Conservation (phyloP, 2,113 vertebrate species). For the Pollimyrus isidori region DNA sequence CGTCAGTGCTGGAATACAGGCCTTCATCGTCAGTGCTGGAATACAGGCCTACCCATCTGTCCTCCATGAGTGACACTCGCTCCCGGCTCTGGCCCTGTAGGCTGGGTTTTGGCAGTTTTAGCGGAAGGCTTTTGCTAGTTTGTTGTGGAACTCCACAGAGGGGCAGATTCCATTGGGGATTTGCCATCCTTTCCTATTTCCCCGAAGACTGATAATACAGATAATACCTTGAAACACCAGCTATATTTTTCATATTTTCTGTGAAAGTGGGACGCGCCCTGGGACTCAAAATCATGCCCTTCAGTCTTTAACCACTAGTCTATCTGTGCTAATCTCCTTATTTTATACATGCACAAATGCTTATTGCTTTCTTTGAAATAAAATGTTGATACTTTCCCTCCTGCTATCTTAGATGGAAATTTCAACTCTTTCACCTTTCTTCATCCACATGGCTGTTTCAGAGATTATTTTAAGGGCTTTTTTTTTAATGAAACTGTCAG, state of each 20-base stretch:
- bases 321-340: not conserved
- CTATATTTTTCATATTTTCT: not conserved
- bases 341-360: not conserved
- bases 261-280: not conserved
- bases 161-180: not conserved
- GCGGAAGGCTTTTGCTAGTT: not conserved
- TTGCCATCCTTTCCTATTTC: not conserved
- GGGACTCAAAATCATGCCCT: not conserved
- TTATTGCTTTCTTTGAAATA: not conserved
- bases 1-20: too few relatives aligned
- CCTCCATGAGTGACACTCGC: not conserved
- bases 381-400: not conserved
- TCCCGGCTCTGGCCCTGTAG: not conserved
- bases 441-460: not conserved
- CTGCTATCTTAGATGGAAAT: not conserved
- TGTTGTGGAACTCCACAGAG: not conserved
- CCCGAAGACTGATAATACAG: not conserved
- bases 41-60: not conserved
- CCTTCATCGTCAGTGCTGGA: not conserved
- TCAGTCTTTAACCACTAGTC: not conserved
- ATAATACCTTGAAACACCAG: not conserved
- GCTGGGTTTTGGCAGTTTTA: not conserved
- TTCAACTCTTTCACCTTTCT: not conserved
- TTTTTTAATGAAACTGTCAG: slow-evolving; percentile 2
- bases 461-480: not conserved